Percentiles rank a stretch among this genome's conserved stretches.
Evolutionary conservation across 2,113 vertebrate species (phyloP).

Genomic region (Lutjanus erythropterus): DNA sequence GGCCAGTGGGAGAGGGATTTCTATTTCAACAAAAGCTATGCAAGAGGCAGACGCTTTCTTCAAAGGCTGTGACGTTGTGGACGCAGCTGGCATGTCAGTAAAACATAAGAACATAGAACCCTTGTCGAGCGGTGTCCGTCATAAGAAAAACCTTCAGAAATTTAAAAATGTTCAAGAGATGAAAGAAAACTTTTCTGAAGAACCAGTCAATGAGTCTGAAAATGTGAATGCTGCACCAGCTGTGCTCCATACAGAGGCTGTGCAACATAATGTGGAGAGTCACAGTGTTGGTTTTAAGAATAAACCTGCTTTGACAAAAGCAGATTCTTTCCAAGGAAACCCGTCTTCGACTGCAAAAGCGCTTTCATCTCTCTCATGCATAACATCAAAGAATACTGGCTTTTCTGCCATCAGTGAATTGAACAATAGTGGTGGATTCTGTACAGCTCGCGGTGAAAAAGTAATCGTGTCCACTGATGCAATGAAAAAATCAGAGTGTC

Average conservation of each 20-base stretch:
- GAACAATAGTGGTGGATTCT: slow-evolving; percentile 83
- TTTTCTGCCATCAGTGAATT: slow-evolving; percentile 7
- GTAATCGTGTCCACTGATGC: slow-evolving; percentile 57
- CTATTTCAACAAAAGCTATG: slow-evolving; percentile 61
- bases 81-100: background rate
- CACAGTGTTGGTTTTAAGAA: slow-evolving; percentile 81
- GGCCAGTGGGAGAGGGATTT: slow-evolving; percentile 64
- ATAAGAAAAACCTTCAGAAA: slow-evolving; percentile 43
- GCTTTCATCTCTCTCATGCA: slow-evolving; percentile 10
- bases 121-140: slow-evolving; percentile 24
- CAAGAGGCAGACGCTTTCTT: slow-evolving; percentile 57
- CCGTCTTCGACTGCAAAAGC: slow-evolving; percentile 79
- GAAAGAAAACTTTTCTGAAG: slow-evolving; percentile 72
- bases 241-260: background rate
- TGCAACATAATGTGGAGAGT: slow-evolving; percentile 4
- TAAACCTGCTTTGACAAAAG: slow-evolving; percentile 77
- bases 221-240: slow-evolving; percentile 3
- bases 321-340: slow-evolving; percentile 74
- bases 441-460: slow-evolving; percentile 69
- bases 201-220: slow-evolving; percentile 57
- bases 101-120: background rate
- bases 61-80: slow-evolving; percentile 38
- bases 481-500: slow-evolving; percentile 58
- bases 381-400: slow-evolving; percentile 23
- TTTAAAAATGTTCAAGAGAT: background rate